A percentile compares a stretch with the other conserved stretches of the same genome.
These are phyloP conservation scores for Amiota minor DNA, from an alignment of 2,888 invertebrate species.

Conservation along the genomic window DNA sequence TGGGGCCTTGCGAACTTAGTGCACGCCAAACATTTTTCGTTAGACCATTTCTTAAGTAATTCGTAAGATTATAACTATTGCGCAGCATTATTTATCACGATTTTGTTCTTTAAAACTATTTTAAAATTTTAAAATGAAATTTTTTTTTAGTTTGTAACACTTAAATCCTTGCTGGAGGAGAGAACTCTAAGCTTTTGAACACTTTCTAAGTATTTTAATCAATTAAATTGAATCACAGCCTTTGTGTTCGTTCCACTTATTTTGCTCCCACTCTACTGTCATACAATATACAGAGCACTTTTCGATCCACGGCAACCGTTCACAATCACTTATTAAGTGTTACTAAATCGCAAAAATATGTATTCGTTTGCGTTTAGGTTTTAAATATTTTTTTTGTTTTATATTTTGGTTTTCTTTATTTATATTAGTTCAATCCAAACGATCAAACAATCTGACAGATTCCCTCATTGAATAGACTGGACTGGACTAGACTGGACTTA, in stretches of 20 bases:
- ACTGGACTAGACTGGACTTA: background rate
- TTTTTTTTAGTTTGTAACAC: background rate
- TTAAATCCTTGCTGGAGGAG: too few relatives aligned
- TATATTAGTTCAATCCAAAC: too few relatives aligned
- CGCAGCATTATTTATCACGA: conserved; percentile 49
- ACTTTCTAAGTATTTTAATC: too few relatives aligned
- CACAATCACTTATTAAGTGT: conserved; percentile 2
- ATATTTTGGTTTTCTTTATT: too few relatives aligned
- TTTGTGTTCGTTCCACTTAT: conserved; percentile 10
- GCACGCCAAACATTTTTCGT: conserved; percentile 53
- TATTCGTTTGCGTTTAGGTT: background rate
- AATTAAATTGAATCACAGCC: conserved; percentile 43
- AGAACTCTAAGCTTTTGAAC: too few relatives aligned
- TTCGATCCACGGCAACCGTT: background rate
- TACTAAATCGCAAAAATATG: conserved; percentile 17
- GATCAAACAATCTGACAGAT: too few relatives aligned
- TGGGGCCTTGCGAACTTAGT: conserved; percentile 55
- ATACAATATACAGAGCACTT: background rate
- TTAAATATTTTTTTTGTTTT: background rate
- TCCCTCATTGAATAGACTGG: background rate
- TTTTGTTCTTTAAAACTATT: conserved; percentile 13
- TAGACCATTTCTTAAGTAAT: conserved; percentile 49
- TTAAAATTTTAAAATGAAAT: background rate
- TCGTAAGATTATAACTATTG: conserved; percentile 47
- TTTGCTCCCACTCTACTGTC: conserved; percentile 5